phyloP scores from a whole-genome alignment of 2,888 invertebrate species.

The Dolomedes plantarius region DNA sequence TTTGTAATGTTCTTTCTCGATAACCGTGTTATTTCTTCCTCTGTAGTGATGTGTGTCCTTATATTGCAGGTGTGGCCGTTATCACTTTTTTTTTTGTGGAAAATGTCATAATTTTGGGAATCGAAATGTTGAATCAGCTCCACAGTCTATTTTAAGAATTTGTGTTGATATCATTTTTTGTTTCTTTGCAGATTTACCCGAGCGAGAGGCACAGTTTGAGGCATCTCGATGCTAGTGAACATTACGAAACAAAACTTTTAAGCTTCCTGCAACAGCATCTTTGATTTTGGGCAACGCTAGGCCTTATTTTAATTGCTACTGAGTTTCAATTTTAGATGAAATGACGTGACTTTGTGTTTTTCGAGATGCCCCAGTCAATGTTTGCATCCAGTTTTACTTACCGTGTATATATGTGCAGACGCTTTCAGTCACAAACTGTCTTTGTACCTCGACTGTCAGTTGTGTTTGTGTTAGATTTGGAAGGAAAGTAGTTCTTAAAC shows the following conservation, averaged over 20 bases:
- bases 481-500: too few species aligned
- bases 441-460: too few species aligned
- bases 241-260: conserved; percentile 95
- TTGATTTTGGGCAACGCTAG: conserved; percentile 72
- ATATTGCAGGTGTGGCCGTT: too few species aligned
- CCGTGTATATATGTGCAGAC: neutral
- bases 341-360: conserved; percentile 4
- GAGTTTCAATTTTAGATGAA: conserved; percentile 43
- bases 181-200: conserved; percentile 85
- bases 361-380: neutral
- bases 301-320: conserved; percentile 46
- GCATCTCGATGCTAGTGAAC: conserved; percentile 94
- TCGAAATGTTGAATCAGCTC: too few species aligned
- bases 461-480: too few species aligned
- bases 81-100: too few species aligned
- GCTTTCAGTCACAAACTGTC: neutral
- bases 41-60: too few species aligned
- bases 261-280: conserved; percentile 88
- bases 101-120: too few species aligned
- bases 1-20: too few species aligned
- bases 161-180: neutral
- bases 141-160: too few species aligned
- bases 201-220: conserved; percentile 96
- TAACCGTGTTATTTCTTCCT: too few species aligned
- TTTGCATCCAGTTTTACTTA: conserved; percentile 10